Base-by-base conservation (phyloP, 2,797 vertebrate species). In the Pangasius macronema region DNA sequence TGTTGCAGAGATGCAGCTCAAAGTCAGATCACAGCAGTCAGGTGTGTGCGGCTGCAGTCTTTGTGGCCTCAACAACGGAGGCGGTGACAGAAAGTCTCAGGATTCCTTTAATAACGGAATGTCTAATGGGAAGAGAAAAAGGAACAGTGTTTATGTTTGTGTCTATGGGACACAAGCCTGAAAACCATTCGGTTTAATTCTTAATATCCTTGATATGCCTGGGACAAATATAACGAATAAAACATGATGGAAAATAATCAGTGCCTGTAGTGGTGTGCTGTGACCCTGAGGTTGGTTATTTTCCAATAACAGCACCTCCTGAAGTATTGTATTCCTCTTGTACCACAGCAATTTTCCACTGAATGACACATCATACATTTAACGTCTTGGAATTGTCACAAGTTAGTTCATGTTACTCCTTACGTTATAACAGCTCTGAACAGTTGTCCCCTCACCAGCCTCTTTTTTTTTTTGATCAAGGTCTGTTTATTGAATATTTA, bases 21-120 rank as follows among this genome's bases (percentile, higher is more conserved):
- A 53, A 53, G 61, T 77, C 86, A 90, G 90, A 85, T 92, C 86
- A 89, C 39, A 36, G 82, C 87, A 88, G 87, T 82, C 88, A 87
- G 46, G 55, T 30, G 73, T 76, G 63, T 85, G 73, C 86, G 85
- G 82, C 79, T 51, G 70, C 83, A 76, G 88, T 77, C n/a, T 57
- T 30, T 67, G 67, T 42, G 46, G 46, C 72, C 72, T 65, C 20
- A 39, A 85, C 77, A 89, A 89, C 27, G 4, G 51, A 79, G 68
- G 81, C 85, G 36, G 80, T 18, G 46, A 61, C 75, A 14, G 90
- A 90, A 90, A 89, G 89, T 90, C 94, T 99, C 96, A 98, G 88
- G 98, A 97, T 94, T 99, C 98, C 94, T 99, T 99, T 93, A 99
- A 85, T 90, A 99, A 95, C 1, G 98, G 98, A 94, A 98, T 99